Percentiles rank a stretch among this genome's conserved stretches.
Evolutionary conservation across 2,113 vertebrate species (phyloP).

Genomic region (Crotophaga sulcirostris): DNA sequence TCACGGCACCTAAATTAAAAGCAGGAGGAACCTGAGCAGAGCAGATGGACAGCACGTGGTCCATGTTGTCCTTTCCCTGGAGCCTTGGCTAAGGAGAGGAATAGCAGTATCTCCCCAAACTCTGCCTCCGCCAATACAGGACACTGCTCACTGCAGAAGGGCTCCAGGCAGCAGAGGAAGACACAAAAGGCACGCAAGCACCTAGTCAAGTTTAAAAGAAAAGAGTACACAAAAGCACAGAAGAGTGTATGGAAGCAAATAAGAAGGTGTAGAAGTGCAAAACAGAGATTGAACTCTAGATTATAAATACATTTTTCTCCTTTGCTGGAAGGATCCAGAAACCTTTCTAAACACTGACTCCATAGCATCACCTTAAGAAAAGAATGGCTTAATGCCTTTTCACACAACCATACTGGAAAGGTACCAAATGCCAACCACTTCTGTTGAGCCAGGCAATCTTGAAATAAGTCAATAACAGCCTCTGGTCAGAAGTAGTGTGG

Average conservation of each 20-base stretch:
- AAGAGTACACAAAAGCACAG: neutral
- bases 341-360: neutral
- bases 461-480: neutral
- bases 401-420: neutral
- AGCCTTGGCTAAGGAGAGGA: neutral
- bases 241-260: neutral
- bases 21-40: neutral
- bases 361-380: neutral
- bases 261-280: neutral
- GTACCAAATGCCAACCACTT: neutral
- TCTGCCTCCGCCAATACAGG: accelerated
- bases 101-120: neutral
- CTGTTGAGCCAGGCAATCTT: neutral
- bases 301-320: neutral
- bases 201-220: neutral
- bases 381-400: neutral
- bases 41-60: neutral
- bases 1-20: neutral
- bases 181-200: neutral
- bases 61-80: neutral
- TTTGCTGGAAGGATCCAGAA: neutral
- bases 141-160: neutral
- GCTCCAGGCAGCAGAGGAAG: neutral
- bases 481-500: neutral
- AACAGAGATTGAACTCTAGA: neutral